These are phyloP conservation scores for Palythoa heliodiscus DNA, from an alignment of 92 coral and sea anemone species.

Conservation along the genomic window DNA sequence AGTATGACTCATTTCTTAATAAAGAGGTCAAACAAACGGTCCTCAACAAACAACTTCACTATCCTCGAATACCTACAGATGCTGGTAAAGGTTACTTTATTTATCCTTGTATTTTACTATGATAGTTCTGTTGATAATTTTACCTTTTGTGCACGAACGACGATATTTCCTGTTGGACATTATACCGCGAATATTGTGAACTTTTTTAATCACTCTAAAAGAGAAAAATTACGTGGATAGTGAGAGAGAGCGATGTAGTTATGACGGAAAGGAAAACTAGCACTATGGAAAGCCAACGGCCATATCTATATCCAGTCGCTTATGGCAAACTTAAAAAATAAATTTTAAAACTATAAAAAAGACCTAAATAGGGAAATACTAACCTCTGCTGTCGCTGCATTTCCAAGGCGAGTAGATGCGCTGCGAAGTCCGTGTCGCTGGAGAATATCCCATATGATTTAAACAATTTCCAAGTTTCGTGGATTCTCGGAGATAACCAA, in stretches of 20 bases:
- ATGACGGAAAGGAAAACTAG: background rate
- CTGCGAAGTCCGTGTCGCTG: no score
- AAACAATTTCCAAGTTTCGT: no score
- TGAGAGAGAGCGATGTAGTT: conserved; percentile 5
- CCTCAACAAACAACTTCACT: no score
- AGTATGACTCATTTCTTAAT: no score
- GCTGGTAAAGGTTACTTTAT: conserved; percentile 13
- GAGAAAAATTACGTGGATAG: background rate
- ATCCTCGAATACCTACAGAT: conserved; percentile 6
- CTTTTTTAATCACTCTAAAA: background rate
- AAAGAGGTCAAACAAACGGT: no score
- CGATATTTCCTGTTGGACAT: background rate
- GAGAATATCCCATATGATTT: no score
- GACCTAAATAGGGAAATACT: background rate
- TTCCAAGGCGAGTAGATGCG: no score
- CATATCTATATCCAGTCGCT: background rate
- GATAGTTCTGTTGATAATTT: conserved; percentile 2
- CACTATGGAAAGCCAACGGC: conserved; percentile 4
- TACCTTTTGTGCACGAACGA: conserved; percentile 2
- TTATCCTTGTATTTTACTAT: conserved; percentile 5
- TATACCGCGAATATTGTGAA: conserved; percentile 1
- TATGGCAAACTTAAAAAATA: background rate
- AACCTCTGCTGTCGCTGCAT: conserved; percentile 23
- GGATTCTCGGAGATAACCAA: background rate
- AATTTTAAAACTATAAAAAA: conserved; percentile 1